Evolutionary conservation across 2,888 invertebrate species (phyloP).

Genomic region (Tridacna gigas): DNA sequence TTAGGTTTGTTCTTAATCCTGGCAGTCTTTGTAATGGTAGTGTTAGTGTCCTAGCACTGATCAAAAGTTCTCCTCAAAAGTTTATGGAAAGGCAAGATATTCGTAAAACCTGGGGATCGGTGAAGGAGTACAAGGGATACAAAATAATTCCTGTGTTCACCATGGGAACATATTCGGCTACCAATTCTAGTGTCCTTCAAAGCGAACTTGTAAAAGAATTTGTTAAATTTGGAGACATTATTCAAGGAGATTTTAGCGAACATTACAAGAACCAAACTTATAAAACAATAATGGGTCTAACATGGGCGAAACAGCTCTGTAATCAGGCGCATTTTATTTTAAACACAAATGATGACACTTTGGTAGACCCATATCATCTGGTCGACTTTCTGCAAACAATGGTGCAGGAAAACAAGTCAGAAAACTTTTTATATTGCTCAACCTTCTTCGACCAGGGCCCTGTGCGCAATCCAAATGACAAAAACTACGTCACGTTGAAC

Average conservation of each 20-base stretch:
- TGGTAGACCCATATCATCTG: constrained; percentile 86
- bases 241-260: constrained; percentile 79
- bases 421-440: constrained; percentile 68
- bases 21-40: constrained; percentile 28
- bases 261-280: constrained; percentile 81
- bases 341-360: constrained; percentile 82
- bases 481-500: constrained; percentile 65
- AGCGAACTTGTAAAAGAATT: constrained; percentile 50
- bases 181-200: constrained; percentile 18
- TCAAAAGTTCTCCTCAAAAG: constrained; percentile 59
- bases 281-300: constrained; percentile 78
- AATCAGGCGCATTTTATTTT: constrained; percentile 76
- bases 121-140: constrained; percentile 36
- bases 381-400: constrained; percentile 78
- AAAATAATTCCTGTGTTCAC: constrained; percentile 48
- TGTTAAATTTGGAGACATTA: constrained; percentile 60
- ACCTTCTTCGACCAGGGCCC: constrained; percentile 56
- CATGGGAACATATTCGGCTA: constrained; percentile 39
- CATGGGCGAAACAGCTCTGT: constrained; percentile 79
- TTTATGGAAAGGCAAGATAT: constrained; percentile 51
- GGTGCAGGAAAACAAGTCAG: background rate
- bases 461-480: constrained; percentile 54
- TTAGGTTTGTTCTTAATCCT: constrained; percentile 37
- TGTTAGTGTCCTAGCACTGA: constrained; percentile 49
- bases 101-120: constrained; percentile 67